Conservation (phyloP, 2,113 vertebrate species). For the Oreochromis niloticus region DNA sequence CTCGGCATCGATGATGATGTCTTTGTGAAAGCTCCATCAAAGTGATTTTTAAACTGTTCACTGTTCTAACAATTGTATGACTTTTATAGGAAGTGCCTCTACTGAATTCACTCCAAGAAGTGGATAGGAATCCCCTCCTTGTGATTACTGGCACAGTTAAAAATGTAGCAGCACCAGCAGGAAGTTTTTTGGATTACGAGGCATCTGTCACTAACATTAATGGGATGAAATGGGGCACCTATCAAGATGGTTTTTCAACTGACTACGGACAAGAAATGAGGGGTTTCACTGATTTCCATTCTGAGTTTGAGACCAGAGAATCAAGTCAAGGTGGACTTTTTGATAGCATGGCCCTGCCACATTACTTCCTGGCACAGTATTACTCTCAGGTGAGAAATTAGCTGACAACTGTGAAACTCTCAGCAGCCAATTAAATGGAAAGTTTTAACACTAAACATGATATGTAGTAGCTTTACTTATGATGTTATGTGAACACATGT, state of each 20-base stretch:
- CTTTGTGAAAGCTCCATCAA: not conserved
- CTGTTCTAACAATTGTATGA: too few species aligned
- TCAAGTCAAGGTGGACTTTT: not conserved
- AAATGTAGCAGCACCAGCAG: not conserved
- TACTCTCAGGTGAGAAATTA: conserved; percentile 58
- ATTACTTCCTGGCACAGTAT: conserved; percentile 48
- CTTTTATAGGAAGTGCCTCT: too few species aligned
- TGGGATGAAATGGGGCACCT: not conserved
- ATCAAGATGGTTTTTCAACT: not conserved
- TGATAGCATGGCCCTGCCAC: conserved; percentile 54
- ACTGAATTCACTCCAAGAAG: too few species aligned
- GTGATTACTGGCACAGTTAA: rapidly evolving
- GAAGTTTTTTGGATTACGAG: not conserved
- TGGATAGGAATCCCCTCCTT: not conserved
- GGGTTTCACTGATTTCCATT: not conserved
- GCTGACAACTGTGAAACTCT: too few species aligned
- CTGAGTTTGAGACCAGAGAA: not conserved
- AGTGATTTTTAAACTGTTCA: not conserved
- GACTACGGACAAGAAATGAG: not conserved
- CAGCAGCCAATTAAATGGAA: too few species aligned
- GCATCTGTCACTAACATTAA: not conserved
- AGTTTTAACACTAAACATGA: not conserved
- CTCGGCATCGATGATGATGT: not conserved
- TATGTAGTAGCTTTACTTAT: not conserved
- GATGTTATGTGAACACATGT: not conserved